Conservation (phyloP, 37 sponge, comb jelly and placozoan species). For the Spongilla lacustris region DNA sequence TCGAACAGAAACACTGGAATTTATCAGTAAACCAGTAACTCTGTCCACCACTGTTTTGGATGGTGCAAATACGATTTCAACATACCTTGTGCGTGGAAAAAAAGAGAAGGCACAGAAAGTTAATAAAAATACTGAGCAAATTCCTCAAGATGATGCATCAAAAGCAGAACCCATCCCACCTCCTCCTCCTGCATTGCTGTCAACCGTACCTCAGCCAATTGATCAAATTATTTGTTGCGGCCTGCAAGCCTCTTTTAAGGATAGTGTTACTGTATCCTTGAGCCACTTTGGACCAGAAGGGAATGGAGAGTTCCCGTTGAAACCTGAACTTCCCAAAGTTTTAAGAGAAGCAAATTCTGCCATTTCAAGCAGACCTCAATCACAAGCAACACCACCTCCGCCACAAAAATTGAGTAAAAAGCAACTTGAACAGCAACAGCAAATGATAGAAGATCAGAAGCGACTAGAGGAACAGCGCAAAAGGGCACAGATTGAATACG, state of each 20-base stretch:
- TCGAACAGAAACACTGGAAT: not conserved
- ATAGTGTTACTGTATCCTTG: constrained; percentile 28
- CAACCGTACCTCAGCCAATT: constrained; percentile 50
- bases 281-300: constrained; percentile 77
- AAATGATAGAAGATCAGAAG: constrained; percentile 58
- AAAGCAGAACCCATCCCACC: not conserved
- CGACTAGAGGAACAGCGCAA: constrained; percentile 43
- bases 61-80: constrained; percentile 25
- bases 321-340: constrained; percentile 33
- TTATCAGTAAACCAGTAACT: not conserved
- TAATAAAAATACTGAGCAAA: not conserved
- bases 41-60: constrained; percentile 25
- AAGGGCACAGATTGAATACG: constrained; percentile 19
- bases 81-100: not conserved
- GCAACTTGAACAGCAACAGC: constrained; percentile 65
- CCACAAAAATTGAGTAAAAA: constrained; percentile 66
- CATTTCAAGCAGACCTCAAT: not conserved
- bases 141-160: not conserved
- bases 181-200: not conserved
- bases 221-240: not conserved
- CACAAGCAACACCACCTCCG: constrained; percentile 20
- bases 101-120: not conserved
- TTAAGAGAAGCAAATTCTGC: constrained; percentile 2
- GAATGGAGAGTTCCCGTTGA: constrained; percentile 44
- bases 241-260: constrained; percentile 38